Percentiles rank a stretch among this genome's conserved stretches.
phyloP scores from a whole-genome alignment of 2,113 vertebrate species.

The Desmodus rotundus region DNA sequence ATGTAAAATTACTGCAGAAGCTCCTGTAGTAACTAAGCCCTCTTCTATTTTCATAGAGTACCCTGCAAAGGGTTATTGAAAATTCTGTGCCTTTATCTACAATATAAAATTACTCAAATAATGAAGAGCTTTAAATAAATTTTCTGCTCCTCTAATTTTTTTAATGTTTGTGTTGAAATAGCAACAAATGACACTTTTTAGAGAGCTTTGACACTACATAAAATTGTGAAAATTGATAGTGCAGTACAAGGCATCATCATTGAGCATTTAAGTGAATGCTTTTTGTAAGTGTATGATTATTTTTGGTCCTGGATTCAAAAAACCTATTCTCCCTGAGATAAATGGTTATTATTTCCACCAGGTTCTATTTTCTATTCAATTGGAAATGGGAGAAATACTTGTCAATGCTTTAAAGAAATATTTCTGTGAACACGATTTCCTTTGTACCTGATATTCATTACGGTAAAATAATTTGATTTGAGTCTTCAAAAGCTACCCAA shows the following conservation, averaged over 20 bases:
- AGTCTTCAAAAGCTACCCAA: conserved; percentile 28
- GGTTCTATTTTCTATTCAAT: conserved; percentile 41
- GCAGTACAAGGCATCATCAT: not conserved
- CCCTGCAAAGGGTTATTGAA: not conserved
- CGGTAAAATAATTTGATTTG: conserved; percentile 39
- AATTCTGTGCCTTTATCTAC: not conserved
- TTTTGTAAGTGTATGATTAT: conserved; percentile 9
- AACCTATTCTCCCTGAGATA: conserved; percentile 2
- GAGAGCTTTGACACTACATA: not conserved
- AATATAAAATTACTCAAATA: not conserved
- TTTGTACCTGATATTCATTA: conserved; percentile 37
- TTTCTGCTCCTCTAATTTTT: not conserved
- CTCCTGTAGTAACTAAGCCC: not conserved
- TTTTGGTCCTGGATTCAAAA: conserved; percentile 6
- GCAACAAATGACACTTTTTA: not conserved
- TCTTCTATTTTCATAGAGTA: not conserved
- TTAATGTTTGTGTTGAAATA: not conserved
- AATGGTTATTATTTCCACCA: not conserved
- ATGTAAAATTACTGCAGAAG: not conserved
- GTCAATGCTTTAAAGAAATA: not conserved
- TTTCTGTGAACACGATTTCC: not conserved
- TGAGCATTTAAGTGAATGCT: not conserved
- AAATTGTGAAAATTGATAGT: not conserved
- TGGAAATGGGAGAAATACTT: not conserved
- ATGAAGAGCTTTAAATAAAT: not conserved